Conservation (phyloP, 1,140 invertebrate genomes). For the Galendromus occidentalis region DNA sequence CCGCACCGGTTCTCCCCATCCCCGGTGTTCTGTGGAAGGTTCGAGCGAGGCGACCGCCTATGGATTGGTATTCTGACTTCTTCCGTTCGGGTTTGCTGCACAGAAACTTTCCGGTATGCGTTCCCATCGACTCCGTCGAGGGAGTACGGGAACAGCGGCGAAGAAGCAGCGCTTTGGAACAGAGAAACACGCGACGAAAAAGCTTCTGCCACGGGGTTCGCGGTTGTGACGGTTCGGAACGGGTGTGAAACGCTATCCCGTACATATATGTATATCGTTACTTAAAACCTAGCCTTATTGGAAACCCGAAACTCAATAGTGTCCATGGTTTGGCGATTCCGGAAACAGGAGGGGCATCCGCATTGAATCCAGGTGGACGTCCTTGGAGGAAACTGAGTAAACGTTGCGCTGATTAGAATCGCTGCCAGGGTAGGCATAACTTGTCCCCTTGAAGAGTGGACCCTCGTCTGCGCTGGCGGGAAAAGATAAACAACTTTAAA, state of each 20-base stretch:
- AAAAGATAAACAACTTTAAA: not conserved
- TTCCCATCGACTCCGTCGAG: not conserved
- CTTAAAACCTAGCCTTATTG: not conserved
- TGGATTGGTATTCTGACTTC: no score
- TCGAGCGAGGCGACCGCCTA: no score
- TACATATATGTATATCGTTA: not conserved
- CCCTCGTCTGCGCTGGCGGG: slow-evolving; percentile 8
- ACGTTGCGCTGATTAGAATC: not conserved
- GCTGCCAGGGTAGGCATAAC: not conserved
- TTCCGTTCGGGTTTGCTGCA: no score
- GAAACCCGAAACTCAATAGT: not conserved
- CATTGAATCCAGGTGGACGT: not conserved
- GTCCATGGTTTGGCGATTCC: not conserved
- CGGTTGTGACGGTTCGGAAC: not conserved
- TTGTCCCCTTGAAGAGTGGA: slow-evolving; percentile 5
- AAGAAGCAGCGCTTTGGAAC: not conserved
- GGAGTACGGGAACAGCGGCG: not conserved
- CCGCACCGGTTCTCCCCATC: no score
- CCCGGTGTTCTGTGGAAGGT: no score
- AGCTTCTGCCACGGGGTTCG: not conserved
- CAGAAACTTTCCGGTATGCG: no score
- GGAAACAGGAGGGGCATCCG: not conserved
- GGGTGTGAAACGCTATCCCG: not conserved
- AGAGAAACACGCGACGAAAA: not conserved
- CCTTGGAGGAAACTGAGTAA: not conserved